These are phyloP conservation scores for Tetrapedia diversipes DNA, from an alignment of 2,888 invertebrate species.

Conservation along the genomic window DNA sequence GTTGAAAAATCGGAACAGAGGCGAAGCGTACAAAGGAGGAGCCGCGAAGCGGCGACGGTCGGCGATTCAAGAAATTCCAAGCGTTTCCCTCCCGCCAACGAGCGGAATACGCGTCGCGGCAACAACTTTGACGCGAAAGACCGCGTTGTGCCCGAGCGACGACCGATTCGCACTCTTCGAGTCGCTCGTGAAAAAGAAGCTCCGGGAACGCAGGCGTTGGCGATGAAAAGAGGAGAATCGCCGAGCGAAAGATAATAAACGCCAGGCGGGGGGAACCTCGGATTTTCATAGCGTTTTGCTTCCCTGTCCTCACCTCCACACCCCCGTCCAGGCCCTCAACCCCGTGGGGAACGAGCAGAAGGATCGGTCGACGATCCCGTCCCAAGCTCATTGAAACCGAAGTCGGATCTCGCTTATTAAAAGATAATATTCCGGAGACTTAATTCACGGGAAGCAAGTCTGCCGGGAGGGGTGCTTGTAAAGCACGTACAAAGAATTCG, in stretches of 20 bases:
- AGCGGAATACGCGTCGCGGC: background rate
- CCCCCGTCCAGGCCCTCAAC: too few species aligned
- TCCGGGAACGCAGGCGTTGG: too few species aligned
- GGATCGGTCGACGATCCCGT: conserved; percentile 4
- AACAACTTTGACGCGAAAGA: conserved; percentile 27
- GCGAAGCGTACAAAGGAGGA: background rate
- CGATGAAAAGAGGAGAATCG: conserved; percentile 21
- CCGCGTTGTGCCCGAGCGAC: conserved; percentile 6
- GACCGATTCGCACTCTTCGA: conserved; percentile 17
- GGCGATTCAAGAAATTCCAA: background rate
- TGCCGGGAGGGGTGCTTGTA: conserved; percentile 48
- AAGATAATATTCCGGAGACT: conserved; percentile 74
- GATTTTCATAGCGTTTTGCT: conserved; percentile 65
- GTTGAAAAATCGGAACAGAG: background rate
- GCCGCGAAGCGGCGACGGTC: background rate
- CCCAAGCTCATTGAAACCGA: conserved; percentile 64
- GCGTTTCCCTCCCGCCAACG: background rate
- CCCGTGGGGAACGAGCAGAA: conserved; percentile 17
- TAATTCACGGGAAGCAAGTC: conserved; percentile 65
- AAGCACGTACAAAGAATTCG: conserved; percentile 65
- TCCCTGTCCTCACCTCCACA: too few species aligned
- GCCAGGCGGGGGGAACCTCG: conserved; percentile 48
- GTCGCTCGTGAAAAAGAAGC: conserved; percentile 22
- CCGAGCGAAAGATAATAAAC: conserved; percentile 57
- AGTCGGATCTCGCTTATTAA: conserved; percentile 74